A percentile compares a stretch with the other conserved stretches of the same genome.
Evolutionary conservation across 2,797 vertebrate genomes (phyloP).

Genomic region (Nyctalus aviator): DNA sequence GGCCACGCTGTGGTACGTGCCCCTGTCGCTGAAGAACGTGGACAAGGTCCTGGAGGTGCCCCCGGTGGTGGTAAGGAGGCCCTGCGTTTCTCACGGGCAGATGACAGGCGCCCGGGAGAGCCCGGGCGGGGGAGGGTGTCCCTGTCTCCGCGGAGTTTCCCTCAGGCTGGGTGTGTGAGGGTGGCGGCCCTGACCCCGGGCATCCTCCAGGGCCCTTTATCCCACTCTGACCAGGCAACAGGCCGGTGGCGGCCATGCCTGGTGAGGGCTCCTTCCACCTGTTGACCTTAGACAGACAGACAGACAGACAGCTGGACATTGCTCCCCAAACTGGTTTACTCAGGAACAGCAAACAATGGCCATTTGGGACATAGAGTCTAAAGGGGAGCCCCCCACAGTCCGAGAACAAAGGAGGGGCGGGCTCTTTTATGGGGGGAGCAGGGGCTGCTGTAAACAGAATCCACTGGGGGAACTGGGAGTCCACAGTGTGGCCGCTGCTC

Average conservation of each 20-base stretch:
- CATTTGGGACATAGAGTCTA: not conserved
- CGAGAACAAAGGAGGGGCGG: not conserved
- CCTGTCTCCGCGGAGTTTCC: not conserved
- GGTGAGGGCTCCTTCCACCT: not conserved
- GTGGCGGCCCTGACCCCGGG: not conserved
- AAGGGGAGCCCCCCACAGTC: not conserved
- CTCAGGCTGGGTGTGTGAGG: rapidly evolving
- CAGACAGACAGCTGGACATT: not conserved
- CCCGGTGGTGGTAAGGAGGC: conserved; percentile 92
- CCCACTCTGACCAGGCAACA: not conserved
- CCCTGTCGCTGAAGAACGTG: conserved; percentile 93
- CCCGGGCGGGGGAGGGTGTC: rapidly evolving
- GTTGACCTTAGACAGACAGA: not conserved
- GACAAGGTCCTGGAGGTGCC: conserved; percentile 96
- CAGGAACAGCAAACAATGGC: not conserved
- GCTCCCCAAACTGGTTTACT: not conserved
- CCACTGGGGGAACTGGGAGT: not conserved
- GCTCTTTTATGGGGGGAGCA: not conserved
- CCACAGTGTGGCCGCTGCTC: not conserved
- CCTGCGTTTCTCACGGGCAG: rapidly evolving
- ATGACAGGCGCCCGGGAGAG: not conserved
- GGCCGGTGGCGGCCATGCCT: rapidly evolving
- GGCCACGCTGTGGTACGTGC: conserved; percentile 96
- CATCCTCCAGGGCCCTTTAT: not conserved
- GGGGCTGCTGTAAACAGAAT: not conserved